Percentiles rank a stretch among this genome's conserved stretches.
Evolutionary conservation across 2,797 vertebrate genomes (phyloP).

Genomic region (Kryptolebias ocellatus): DNA sequence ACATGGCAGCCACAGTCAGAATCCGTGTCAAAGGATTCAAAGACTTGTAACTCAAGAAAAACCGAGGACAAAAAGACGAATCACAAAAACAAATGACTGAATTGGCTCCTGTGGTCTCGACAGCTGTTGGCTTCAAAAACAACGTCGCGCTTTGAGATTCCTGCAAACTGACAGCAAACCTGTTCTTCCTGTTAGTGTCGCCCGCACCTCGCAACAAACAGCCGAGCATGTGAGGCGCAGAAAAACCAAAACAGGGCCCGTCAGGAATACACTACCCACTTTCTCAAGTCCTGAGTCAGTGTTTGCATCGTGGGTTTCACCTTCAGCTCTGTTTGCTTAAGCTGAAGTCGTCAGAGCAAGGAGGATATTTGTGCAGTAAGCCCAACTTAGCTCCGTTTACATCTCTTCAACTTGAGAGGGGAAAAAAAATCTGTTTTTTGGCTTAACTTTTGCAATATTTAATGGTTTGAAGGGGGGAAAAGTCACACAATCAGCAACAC

Average conservation of each 20-base stretch:
- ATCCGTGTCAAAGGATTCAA: constrained; percentile 7
- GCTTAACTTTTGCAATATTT: too few species aligned
- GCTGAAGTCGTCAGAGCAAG: fast-evolving
- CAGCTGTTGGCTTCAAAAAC: constrained; percentile 1
- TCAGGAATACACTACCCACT: constrained; percentile 48
- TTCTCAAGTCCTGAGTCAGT: constrained; percentile 38
- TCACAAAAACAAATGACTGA: constrained; percentile 10
- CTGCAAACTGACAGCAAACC: constrained; percentile 54
- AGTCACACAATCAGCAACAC: too few species aligned
- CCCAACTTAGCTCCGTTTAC: too few species aligned
- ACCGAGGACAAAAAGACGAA: constrained; percentile 5
- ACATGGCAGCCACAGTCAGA: constrained; percentile 7
- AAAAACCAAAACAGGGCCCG: constrained; percentile 48
- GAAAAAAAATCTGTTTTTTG: neutral
- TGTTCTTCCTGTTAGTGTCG: constrained; percentile 69
- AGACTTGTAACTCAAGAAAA: constrained; percentile 8
- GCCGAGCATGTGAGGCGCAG: constrained; percentile 46
- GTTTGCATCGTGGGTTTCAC: constrained; percentile 57
- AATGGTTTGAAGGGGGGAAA: too few species aligned
- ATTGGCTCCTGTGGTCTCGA: neutral
- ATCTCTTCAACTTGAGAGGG: neutral
- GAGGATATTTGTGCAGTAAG: neutral
- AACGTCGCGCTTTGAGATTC: constrained; percentile 7
- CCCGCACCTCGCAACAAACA: constrained; percentile 37
- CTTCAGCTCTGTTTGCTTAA: neutral